Evolutionary conservation across 2,888 invertebrate species (phyloP), one percentile per base, ranked within the genome.

Genomic region (Euplagia quadripunctaria): DNA sequence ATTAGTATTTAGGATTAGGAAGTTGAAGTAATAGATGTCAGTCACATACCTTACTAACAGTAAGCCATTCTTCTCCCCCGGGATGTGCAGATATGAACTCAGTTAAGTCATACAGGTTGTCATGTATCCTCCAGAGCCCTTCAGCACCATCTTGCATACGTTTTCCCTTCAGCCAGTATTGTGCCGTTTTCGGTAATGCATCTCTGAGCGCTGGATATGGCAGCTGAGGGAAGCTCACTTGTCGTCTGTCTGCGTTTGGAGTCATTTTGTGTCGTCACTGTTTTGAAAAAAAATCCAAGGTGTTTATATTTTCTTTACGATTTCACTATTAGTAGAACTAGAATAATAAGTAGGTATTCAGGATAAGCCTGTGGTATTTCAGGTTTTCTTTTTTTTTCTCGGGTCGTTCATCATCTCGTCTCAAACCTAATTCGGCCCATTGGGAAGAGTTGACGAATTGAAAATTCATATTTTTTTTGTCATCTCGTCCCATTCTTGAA

Each of bases 31-130:
- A 8, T 41, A 11, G 41, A 58, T 14, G n/a, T 55, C 14, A 64
- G 9, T 11, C 42, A 72, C 68, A 55, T 88, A 97, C 98, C 96
- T 97, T 97, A 0, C 98, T 97, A 70, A 96, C 90, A 66, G 90
- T 88, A 61, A 98, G 88, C 98, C 98, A 98, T 84, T 97, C 97
- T 0, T 96, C 80, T 0, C 99, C 99, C 14, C 99, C 99, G 4
- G 99, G 99, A 95, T 99, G 99, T 46, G 93, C 93, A 0, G 96
- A 90, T 3, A 98, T 95, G 87, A 99, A 99, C 9, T 96, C 96
- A 0, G 97, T 97, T 65, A 99, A 96, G 92, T 99, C 99, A 90
- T 99, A 99, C 0, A 99, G 94, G 14, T 93, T 93, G 88, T 98
- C 97, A 74, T 97, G 96, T 55, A 98, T 96, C 75, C 98, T 96